Conservation (phyloP, 2,888 invertebrate species). For the Cepaea hortensis region DNA sequence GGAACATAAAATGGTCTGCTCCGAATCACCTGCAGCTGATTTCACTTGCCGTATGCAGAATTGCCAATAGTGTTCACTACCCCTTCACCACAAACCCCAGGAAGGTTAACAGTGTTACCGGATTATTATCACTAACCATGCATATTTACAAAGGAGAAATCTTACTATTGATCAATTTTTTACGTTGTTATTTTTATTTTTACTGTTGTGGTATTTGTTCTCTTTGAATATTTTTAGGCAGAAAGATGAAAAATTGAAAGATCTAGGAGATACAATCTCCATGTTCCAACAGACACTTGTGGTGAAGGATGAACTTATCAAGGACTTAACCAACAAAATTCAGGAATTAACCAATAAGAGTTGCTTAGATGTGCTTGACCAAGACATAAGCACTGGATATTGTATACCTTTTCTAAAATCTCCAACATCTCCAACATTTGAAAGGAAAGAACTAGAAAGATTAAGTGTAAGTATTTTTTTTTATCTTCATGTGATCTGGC, state of each 20-base stretch:
- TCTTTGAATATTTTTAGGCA: conserved; percentile 53
- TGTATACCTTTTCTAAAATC: background rate
- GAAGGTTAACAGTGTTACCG: too few relatives aligned
- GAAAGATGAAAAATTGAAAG: conserved; percentile 66
- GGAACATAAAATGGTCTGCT: too few relatives aligned
- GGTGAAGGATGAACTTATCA: conserved; percentile 76
- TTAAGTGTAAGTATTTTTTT: conserved; percentile 55
- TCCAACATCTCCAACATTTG: conserved; percentile 43
- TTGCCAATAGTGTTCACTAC: too few relatives aligned
- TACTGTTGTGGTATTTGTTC: background rate
- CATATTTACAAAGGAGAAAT: background rate
- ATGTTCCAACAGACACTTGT: conserved; percentile 74
- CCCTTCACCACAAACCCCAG: too few relatives aligned
- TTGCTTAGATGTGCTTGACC: background rate
- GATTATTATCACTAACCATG: too few relatives aligned
- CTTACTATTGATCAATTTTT: background rate
- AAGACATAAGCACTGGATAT: conserved; percentile 25
- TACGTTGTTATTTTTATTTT: background rate
- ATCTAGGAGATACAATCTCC: conserved; percentile 65
- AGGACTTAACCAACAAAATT: conserved; percentile 74
- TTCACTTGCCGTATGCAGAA: too few relatives aligned
- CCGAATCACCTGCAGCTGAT: too few relatives aligned
- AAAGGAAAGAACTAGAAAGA: conserved; percentile 59
- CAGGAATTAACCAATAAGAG: conserved; percentile 66
- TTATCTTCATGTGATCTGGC: background rate